These are phyloP conservation scores for Cynoglossus semilaevis DNA, from an alignment of 2,113 vertebrate genomes.

Conservation along the genomic window DNA sequence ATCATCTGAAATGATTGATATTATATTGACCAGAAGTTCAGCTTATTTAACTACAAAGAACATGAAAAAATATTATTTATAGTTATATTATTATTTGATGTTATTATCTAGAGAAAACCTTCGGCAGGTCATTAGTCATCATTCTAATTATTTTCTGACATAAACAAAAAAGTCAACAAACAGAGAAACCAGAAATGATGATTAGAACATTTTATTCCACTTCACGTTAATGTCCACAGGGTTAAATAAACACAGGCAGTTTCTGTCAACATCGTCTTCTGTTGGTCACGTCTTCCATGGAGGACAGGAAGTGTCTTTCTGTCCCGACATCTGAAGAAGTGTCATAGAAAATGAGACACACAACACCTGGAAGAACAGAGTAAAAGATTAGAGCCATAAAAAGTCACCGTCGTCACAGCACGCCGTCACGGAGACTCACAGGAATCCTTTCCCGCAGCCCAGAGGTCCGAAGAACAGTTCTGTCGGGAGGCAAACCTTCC, in stretches of 20 bases:
- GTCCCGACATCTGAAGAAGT: background rate
- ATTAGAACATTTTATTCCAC: slow-evolving; percentile 25
- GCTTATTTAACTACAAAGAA: too few relatives aligned
- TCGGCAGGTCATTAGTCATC: too few relatives aligned
- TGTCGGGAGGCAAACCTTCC: slow-evolving; percentile 71
- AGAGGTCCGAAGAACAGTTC: slow-evolving; percentile 78
- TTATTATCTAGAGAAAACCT: too few relatives aligned
- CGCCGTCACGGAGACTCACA: slow-evolving; percentile 57
- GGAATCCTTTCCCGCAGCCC: slow-evolving; percentile 74
- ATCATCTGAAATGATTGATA: too few relatives aligned
- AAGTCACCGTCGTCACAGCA: background rate
- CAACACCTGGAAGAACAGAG: slow-evolving; percentile 67
- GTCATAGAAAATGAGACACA: slow-evolving; percentile 74
- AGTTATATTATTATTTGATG: too few relatives aligned
- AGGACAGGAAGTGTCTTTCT: slow-evolving; percentile 3
- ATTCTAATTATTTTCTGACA: background rate
- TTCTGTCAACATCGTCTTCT: too few relatives aligned
- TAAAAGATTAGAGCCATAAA: background rate
- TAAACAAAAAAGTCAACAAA: background rate
- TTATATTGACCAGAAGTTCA: too few relatives aligned
- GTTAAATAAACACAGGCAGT: background rate
- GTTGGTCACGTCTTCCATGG: background rate
- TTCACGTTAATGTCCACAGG: slow-evolving; percentile 2
- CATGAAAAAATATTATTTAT: too few relatives aligned
- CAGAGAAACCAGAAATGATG: background rate